Base-by-base conservation (phyloP, 2,888 invertebrate genomes). In the Camptogramma bilineatum region DNA sequence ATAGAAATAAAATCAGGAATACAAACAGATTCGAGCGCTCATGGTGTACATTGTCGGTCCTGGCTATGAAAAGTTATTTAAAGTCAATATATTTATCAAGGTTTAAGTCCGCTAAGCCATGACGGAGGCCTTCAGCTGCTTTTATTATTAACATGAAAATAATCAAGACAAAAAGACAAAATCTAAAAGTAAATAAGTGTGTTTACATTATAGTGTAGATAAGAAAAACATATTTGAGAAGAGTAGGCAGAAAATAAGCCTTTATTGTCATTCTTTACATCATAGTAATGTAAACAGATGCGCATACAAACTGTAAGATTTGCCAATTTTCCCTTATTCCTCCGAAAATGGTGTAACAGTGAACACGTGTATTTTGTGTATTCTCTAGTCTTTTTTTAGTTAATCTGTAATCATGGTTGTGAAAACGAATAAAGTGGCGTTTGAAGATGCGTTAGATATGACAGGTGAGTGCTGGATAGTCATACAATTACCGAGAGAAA, bases 391-490 rank as follows among this genome's bases (percentile, higher is more conserved):
- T 16, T 42, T 16, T 42, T 42, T 3, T 0, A 46, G 39, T 39
- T 9, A 52, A 47, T 42, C 44, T 5, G 34, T 13, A 75, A 68
- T 13, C 63, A 83, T 81, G 83, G 62, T 64, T 28, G 73, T 52
- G 8, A 84, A 80, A 69, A 39, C 62, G n/a, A 77, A 78, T 2
- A 81, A 78, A 64, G 79, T 85, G 39, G 60, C 76, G 0, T 88
- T 82, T 65, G 87, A 88, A 68, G 82, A 86, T 53, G 87, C 87
- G 0, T 67, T 88, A 39, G 71, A 72, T 46, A 79, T 82, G 80
- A 81, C 86, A 62, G 87, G 87, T 86, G 34, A 68, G 74, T 42
- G 58, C n/a, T 57, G 9, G 8, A 17, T 58, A 21, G 19, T 34
- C 28, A 19, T 16, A n/a, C 13, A 16, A 42, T 39, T 17, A 46